phyloP scores from a whole-genome alignment of 2,888 invertebrate genomes.

The Cephus sareptanus region DNA sequence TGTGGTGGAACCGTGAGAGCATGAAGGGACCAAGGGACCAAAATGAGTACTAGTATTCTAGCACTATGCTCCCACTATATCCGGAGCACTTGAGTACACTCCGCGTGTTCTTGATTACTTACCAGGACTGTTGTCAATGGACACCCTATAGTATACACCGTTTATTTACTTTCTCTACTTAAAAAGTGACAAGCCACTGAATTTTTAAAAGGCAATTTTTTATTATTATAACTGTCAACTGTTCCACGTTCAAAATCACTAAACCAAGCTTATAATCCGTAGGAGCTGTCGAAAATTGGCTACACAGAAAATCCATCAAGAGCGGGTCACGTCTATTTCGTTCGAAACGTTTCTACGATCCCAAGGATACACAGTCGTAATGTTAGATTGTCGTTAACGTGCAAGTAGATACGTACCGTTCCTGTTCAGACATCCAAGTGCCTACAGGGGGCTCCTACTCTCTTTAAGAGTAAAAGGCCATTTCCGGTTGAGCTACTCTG shows the following conservation, averaged over 20 bases:
- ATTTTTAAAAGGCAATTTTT: no score
- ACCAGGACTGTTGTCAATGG: not conserved
- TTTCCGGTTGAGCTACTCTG: not conserved
- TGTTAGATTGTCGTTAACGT: not conserved
- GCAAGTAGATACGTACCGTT: not conserved
- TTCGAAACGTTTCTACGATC: not conserved
- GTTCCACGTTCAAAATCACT: not conserved
- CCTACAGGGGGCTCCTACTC: not conserved
- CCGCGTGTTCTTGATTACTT: not conserved
- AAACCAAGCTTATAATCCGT: not conserved
- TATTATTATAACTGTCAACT: not conserved
- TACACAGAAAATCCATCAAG: not conserved
- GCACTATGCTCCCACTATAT: not conserved
- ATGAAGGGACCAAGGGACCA: not conserved
- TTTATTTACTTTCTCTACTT: not conserved
- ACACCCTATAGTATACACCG: not conserved
- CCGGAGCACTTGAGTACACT: not conserved
- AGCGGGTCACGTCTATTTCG: not conserved
- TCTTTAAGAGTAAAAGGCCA: not conserved
- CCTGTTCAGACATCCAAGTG: not conserved
- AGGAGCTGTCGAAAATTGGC: not conserved
- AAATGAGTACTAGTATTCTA: not conserved
- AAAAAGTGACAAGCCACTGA: not conserved
- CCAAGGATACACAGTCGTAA: not conserved
- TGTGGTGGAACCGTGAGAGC: not conserved